Base-by-base conservation (phyloP, 2,797 vertebrate species). In the Selene dorsalis region DNA sequence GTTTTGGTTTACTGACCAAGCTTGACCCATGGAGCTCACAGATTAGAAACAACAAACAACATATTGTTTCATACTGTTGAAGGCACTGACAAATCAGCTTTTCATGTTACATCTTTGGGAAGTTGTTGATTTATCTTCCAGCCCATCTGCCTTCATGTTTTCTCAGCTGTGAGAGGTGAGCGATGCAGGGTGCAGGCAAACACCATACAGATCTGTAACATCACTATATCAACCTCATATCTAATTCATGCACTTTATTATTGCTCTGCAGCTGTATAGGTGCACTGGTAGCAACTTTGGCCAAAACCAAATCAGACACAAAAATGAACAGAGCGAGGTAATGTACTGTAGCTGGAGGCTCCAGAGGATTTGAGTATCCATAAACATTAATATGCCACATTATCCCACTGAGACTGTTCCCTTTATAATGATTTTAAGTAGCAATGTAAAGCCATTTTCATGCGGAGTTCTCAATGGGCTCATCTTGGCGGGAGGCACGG, bases 191-290 rank as follows among this genome's bases (percentile, higher is more conserved):
- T 61, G 73, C 63, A 83, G 59, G 67, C 81, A 77, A 77, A 89
- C 69, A 79, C 69, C 66, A 80, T 78, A 73, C 61, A 67, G 77
- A 81, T 80, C 63, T 57, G 79, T 85, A 79, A 71, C 78, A 78
- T 84, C 77, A 81, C 82, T 80, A 16, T 82, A 74, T 88, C 67
- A 80, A 79, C 80, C 83, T 93, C 89, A 92, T 92, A 67, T 90
- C 85, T 90, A 90, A 92, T 93, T 92, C 85, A 91, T 90, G 87
- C 74, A 43, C 70, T 84, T 84, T 82, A 87, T 82, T 83, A 85
- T 85, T 82, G 57, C 69, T 81, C 65, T 63, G 73, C 73, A 73
- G 83, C 79, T 77, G 77, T 4, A 32, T 55, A 73, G 66, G 67
- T 67, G 61, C 55, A 52, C 6, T 8, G 68, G 30, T 4, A 45